phyloP scores from a whole-genome alignment of 2,113 vertebrate genomes.

The Clupea harengus region DNA sequence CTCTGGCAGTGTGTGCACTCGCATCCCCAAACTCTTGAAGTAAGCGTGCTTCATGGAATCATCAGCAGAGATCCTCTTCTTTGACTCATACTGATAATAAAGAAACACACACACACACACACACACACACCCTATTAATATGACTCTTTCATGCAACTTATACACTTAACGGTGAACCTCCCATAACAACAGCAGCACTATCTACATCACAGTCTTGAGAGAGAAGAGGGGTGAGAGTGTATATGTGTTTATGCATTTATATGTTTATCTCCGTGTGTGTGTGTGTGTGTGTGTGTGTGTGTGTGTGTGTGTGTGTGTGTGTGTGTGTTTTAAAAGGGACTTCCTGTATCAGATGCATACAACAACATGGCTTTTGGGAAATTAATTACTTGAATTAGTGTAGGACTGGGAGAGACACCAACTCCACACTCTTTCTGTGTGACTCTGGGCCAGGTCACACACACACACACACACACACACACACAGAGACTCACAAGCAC shows the following conservation, averaged over 20 bases:
- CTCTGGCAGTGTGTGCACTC: slow-evolving; percentile 86
- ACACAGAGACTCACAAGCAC: neutral
- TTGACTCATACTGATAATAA: slow-evolving; percentile 87
- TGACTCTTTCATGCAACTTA: too few relatives aligned
- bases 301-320: too few relatives aligned
- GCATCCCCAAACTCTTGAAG: slow-evolving; percentile 92
- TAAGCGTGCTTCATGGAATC: slow-evolving; percentile 96
- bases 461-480: neutral
- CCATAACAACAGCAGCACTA: too few relatives aligned
- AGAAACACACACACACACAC: neutral
- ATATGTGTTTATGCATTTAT: neutral
- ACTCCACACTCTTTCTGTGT: too few relatives aligned
- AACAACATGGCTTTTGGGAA: too few relatives aligned
- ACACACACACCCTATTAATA: neutral
- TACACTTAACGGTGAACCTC: too few relatives aligned
- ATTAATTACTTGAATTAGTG: neutral
- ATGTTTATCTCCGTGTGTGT: neutral
- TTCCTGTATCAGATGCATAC: neutral
- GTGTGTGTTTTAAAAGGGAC: too few relatives aligned
- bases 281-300: neutral
- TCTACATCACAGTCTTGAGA: too few relatives aligned
- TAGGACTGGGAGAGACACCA: too few relatives aligned
- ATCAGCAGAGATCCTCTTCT: slow-evolving; percentile 95
- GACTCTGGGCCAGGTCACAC: too few relatives aligned
- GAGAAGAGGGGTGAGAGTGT: too few relatives aligned